These are phyloP conservation scores for Rhincodon typus DNA, from an alignment of 2,797 vertebrate species.

Conservation along the genomic window DNA sequence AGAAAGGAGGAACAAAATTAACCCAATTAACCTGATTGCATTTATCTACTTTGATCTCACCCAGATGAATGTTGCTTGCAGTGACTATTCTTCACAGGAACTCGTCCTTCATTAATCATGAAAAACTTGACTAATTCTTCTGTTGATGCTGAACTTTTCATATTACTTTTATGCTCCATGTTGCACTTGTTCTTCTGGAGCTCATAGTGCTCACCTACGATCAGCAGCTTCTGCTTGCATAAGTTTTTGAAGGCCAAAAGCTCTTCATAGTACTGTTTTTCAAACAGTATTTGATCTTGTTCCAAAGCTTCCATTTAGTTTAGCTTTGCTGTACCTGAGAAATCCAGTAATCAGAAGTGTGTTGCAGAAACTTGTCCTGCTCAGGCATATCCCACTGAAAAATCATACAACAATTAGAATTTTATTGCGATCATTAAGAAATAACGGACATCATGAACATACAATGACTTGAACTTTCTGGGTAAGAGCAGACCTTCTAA, in stretches of 20 bases:
- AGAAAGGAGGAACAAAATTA: neutral
- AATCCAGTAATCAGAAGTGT: constrained; percentile 30
- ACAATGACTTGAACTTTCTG: neutral
- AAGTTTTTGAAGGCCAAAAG: constrained; percentile 52
- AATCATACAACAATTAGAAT: neutral
- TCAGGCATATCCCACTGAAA: neutral
- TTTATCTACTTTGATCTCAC: constrained; percentile 11
- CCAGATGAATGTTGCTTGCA: neutral
- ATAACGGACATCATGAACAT: neutral
- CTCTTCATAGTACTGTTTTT: constrained; percentile 49
- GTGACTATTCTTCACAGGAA: constrained; percentile 40
- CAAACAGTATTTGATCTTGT: constrained; percentile 44
- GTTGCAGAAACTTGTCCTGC: constrained; percentile 45
- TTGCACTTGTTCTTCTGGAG: constrained; percentile 58
- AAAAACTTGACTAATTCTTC: constrained; percentile 50
- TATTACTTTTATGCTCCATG: constrained; percentile 48
- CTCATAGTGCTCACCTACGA: constrained; percentile 50
- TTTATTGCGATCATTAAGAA: neutral
- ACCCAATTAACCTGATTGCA: neutral
- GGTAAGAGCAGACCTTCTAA: neutral
- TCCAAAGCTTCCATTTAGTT: constrained; percentile 52
- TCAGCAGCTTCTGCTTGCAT: constrained; percentile 54
- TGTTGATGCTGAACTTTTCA: constrained; percentile 43
- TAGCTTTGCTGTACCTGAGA: constrained; percentile 46
- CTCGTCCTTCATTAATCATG: constrained; percentile 45